Conservation (phyloP, 2,113 vertebrate species). For the Osmerus eperlanus region DNA sequence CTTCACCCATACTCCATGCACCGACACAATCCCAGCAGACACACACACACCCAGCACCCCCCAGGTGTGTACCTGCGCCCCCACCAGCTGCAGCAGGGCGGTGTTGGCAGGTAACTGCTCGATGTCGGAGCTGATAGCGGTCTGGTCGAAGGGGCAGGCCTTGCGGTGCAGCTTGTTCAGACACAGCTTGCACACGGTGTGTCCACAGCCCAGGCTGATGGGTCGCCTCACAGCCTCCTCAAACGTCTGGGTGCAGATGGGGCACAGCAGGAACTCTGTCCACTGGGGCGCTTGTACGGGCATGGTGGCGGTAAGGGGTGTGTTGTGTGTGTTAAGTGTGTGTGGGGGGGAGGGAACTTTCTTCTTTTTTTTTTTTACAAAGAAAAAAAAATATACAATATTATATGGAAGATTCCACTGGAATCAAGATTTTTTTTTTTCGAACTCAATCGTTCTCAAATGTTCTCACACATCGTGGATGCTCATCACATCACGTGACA, state of each 20-base stretch:
- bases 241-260: slow-evolving; percentile 98
- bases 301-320: slow-evolving; percentile 78
- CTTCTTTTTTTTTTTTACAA: slow-evolving; percentile 62
- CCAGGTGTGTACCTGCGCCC: slow-evolving; percentile 81
- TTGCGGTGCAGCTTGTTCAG: slow-evolving; percentile 98
- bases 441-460: slow-evolving; percentile 81
- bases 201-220: slow-evolving; percentile 96
- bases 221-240: slow-evolving; percentile 95
- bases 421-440: slow-evolving; percentile 84
- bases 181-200: slow-evolving; percentile 99
- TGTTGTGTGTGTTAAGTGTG: slow-evolving; percentile 52
- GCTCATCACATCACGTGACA: slow-evolving; percentile 95
- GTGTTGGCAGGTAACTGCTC: slow-evolving; percentile 97
- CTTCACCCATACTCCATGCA: not conserved
- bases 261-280: slow-evolving; percentile 99
- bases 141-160: slow-evolving; percentile 98
- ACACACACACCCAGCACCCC: slow-evolving; percentile 29
- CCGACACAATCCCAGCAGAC: not conserved
- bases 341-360: slow-evolving; percentile 10
- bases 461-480: slow-evolving; percentile 91
- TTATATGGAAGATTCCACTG: slow-evolving; percentile 96
- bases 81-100: slow-evolving; percentile 91
- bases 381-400: slow-evolving; percentile 75
- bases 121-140: slow-evolving; percentile 96
- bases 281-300: slow-evolving; percentile 99